A percentile compares a stretch with the other conserved stretches of the same genome.
phyloP scores from a whole-genome alignment of 1,140 invertebrate genomes.

The Brachionus rotundiformis region DNA sequence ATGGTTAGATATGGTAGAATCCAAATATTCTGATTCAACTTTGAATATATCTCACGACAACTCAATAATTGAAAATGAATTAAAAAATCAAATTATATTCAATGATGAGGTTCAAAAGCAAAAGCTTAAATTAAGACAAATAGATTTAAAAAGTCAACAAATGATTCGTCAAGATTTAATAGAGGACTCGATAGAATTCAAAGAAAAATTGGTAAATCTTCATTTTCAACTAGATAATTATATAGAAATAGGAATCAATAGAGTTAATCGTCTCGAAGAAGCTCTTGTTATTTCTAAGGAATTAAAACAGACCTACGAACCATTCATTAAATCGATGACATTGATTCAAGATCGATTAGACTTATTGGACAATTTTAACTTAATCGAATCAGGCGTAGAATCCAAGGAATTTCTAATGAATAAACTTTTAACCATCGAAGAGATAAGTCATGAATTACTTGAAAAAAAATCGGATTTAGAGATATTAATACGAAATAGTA shows the following conservation, averaged over 20 bases:
- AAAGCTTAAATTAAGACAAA: neutral
- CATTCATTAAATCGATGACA: neutral
- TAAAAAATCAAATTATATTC: constrained; percentile 1
- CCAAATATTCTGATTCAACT: neutral
- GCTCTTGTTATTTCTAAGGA: neutral
- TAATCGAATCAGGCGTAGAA: neutral
- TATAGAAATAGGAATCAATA: neutral
- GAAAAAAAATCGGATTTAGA: constrained; percentile 22
- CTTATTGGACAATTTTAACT: neutral
- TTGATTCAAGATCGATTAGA: neutral
- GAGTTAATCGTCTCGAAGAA: constrained; percentile 5
- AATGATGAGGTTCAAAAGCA: neutral
- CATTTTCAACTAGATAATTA: constrained; percentile 18
- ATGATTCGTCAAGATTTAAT: constrained; percentile 1
- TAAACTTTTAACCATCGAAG: neutral
- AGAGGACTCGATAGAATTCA: constrained; percentile 26
- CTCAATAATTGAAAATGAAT: neutral
- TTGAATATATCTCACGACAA: neutral
- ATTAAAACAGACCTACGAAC: neutral
- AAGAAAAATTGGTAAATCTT: constrained; percentile 30
- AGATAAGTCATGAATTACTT: neutral
- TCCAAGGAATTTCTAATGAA: neutral
- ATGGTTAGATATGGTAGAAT: constrained; percentile 29
- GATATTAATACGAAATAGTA: neutral
- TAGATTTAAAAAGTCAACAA: constrained; percentile 19